These are phyloP conservation scores for Labeo catla DNA, from an alignment of 2,113 vertebrate genomes.

Conservation along the genomic window DNA sequence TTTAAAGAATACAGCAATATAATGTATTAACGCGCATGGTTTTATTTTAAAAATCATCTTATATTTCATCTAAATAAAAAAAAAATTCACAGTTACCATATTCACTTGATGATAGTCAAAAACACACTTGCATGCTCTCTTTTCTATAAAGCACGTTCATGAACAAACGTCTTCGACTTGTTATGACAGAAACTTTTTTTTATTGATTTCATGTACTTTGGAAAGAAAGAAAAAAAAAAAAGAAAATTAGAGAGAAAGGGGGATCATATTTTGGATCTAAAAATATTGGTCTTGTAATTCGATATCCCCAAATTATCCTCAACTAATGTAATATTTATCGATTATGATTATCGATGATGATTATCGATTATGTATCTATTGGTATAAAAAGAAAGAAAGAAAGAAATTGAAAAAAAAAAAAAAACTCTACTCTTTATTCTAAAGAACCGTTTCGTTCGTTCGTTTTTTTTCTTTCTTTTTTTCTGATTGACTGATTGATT, in stretches of 20 bases:
- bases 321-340: neutral
- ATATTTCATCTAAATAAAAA: neutral
- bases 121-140: neutral
- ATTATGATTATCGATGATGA: neutral
- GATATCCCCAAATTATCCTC: neutral
- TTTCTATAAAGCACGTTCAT: neutral
- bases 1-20: neutral
- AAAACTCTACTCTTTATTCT: too few species aligned
- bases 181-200: neutral
- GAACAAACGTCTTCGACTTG: neutral
- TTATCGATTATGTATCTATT: neutral
- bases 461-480: too few species aligned
- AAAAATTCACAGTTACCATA: neutral
- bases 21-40: neutral
- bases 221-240: neutral
- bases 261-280: neutral
- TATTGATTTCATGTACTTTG: neutral
- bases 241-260: too few species aligned
- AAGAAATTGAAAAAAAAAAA: too few species aligned
- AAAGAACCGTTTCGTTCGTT: too few species aligned
- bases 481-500: too few species aligned
- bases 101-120: neutral
- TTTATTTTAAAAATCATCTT: neutral
- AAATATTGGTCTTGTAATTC: neutral
- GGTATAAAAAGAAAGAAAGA: neutral